These are phyloP conservation scores for Sphecodes monilicornis DNA, from an alignment of 2,888 invertebrate genomes.

Conservation along the genomic window DNA sequence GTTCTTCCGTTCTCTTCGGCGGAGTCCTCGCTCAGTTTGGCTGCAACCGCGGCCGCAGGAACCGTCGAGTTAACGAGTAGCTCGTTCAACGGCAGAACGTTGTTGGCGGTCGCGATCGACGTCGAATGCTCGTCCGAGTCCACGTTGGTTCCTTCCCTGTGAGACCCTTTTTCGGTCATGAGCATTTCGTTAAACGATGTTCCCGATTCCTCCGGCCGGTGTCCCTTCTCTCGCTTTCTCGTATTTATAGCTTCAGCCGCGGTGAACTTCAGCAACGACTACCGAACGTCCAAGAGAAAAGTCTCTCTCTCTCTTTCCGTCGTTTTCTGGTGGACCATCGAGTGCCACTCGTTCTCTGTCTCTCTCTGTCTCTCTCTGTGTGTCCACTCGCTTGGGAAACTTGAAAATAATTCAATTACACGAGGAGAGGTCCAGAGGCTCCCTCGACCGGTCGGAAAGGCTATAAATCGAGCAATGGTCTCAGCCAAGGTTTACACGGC, in stretches of 20 bases:
- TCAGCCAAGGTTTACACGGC: conserved; percentile 2
- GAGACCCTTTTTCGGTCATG: conserved; percentile 62
- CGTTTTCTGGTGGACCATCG: neutral
- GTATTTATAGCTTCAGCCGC: conserved; percentile 14
- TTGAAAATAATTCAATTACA: neutral
- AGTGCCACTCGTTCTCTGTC: neutral
- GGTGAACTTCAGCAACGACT: neutral
- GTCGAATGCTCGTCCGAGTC: conserved; percentile 65
- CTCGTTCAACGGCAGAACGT: conserved; percentile 69
- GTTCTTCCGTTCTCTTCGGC: conserved; percentile 60
- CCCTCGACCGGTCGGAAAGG: neutral
- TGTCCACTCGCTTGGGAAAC: neutral
- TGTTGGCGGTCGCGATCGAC: conserved; percentile 27
- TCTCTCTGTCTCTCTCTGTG: neutral
- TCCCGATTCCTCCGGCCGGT: neutral
- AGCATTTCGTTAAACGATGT: conserved; percentile 65
- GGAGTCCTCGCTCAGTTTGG: conserved; percentile 70
- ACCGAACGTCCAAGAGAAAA: neutral
- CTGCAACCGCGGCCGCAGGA: conserved; percentile 71
- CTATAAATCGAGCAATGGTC: conserved; percentile 12
- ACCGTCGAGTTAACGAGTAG: conserved; percentile 71
- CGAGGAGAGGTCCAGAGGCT: neutral
- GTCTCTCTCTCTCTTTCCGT: neutral
- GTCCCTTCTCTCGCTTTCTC: conserved; percentile 5
- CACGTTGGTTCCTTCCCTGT: conserved; percentile 53